Evolutionary conservation across 2,888 invertebrate genomes (phyloP).

Genomic region (Catocala sponsa): DNA sequence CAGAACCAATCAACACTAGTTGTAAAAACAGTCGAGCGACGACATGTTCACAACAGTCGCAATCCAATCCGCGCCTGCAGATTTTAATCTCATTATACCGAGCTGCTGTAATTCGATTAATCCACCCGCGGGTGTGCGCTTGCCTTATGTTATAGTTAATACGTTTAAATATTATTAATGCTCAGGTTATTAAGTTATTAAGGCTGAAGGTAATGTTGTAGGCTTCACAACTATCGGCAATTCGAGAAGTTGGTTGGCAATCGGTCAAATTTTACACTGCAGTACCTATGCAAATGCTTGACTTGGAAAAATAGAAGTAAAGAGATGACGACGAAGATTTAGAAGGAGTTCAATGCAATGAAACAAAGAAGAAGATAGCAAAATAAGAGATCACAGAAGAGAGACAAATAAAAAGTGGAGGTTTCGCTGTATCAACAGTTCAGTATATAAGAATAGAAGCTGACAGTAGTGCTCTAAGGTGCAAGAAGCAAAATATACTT

Average conservation of each 20-base stretch:
- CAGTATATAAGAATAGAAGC: no score
- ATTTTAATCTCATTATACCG: constrained; percentile 74
- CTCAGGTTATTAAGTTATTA: constrained; percentile 11
- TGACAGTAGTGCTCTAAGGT: no score
- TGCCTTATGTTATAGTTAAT: constrained; percentile 50
- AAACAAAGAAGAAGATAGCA: no score
- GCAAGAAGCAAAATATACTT: no score
- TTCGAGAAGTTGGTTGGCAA: neutral
- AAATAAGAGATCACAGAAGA: no score
- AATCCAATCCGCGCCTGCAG: constrained; percentile 63
- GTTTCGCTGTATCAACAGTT: no score
- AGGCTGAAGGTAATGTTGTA: constrained; percentile 3
- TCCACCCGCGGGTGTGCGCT: constrained; percentile 60
- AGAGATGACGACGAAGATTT: no score
- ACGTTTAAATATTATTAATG: constrained; percentile 27
- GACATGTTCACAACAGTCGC: constrained; percentile 44
- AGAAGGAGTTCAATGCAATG: no score
- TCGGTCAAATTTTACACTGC: neutral
- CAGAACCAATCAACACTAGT: constrained; percentile 29
- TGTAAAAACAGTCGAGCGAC: constrained; percentile 55
- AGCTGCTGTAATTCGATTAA: constrained; percentile 77
- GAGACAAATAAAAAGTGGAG: no score
- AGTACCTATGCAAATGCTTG: no score
- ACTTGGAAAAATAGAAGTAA: no score
- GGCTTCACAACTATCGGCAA: neutral